Conservation (phyloP, 2,888 invertebrate genomes). For the Drosophila prolongata region DNA sequence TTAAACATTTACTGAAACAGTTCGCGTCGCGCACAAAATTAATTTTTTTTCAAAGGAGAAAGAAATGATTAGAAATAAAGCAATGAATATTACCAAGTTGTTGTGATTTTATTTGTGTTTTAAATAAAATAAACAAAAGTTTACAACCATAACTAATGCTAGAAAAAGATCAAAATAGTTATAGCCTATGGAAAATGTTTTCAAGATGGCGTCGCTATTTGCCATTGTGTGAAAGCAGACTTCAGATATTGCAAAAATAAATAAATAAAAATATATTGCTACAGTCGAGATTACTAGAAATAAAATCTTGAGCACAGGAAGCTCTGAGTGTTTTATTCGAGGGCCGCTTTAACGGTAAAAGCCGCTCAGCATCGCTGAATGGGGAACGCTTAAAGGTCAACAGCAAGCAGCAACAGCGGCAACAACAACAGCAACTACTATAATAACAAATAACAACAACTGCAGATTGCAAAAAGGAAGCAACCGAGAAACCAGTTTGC, state of each 20-base stretch:
- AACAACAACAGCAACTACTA: slow-evolving; percentile 34
- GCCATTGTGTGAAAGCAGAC: slow-evolving; percentile 61
- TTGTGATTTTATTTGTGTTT: slow-evolving; percentile 19
- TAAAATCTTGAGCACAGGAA: slow-evolving; percentile 56
- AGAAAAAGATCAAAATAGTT: slow-evolving; percentile 3
- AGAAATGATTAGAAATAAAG: neutral
- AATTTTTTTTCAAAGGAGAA: slow-evolving; percentile 20
- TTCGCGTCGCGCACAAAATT: slow-evolving; percentile 72
- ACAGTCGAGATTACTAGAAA: slow-evolving; percentile 2
- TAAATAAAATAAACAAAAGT: slow-evolving; percentile 7
- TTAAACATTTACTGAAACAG: slow-evolving; percentile 82
- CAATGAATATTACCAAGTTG: neutral
- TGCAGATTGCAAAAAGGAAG: slow-evolving; percentile 76
- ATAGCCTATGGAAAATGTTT: slow-evolving; percentile 53
- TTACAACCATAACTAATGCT: slow-evolving; percentile 1
- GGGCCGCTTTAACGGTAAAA: slow-evolving; percentile 75
- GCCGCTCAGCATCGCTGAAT: slow-evolving; percentile 63
- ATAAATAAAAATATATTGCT: slow-evolving; percentile 4
- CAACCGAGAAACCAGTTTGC: slow-evolving; percentile 71
- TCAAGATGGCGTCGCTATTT: slow-evolving; percentile 69
- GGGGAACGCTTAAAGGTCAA: slow-evolving; percentile 66
- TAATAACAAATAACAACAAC: slow-evolving; percentile 48
- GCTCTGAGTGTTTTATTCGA: slow-evolving; percentile 42
- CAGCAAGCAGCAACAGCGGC: slow-evolving; percentile 41
- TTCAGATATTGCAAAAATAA: slow-evolving; percentile 13